Evolutionary conservation across 2,888 invertebrate genomes (phyloP), one percentile per base, ranked within the genome.

Genomic region (Matsumyia berberina): DNA sequence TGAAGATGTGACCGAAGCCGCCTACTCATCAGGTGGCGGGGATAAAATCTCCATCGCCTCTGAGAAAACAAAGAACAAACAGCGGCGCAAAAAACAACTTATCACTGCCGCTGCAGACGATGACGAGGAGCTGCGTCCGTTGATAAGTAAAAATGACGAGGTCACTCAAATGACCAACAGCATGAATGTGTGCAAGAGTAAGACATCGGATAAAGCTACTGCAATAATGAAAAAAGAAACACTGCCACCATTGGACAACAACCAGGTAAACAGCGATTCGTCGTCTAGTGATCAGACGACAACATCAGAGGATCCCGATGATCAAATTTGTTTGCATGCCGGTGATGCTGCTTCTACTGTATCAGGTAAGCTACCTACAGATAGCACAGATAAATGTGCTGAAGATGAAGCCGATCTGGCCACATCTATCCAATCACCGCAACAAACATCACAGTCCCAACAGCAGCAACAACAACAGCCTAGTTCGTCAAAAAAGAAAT

Each of bases 401-500:
- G 86, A 82, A 57, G 64, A 78, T 31, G 69, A 74, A 11, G 35
- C 44, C 15, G 53, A 58, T 39, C 1, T 78, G 29, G 55, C 44
- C 15, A 66, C 70, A 24, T 64, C 73, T 49, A 17, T 74, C 5
- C 66, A 73, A 69, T 17, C 51, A 44, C 29, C 62, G 39, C 67
- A 67, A 51, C 64, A 69, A 51, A 46, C 49, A 51, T 49, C 67
- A 42, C 57, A 39, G 44, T 49, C 67, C 35, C 64, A 73, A 35
- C 33, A 37, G 31, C 57, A 81, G 67, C 49, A 53, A 66, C 83
- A 79, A 42, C 86, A 57, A 55, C 80, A 29, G 17, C 66, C 88
- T 87, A 88, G 87, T 89, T 89, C 87, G 81, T 87, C 89, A 88
- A 92, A 92, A 88, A 92, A 92, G 89, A 92, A 92, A 89, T 89